Evolutionary conservation across 2,797 vertebrate species (phyloP).

Genomic region (Petrocephalus schoutedeni): DNA sequence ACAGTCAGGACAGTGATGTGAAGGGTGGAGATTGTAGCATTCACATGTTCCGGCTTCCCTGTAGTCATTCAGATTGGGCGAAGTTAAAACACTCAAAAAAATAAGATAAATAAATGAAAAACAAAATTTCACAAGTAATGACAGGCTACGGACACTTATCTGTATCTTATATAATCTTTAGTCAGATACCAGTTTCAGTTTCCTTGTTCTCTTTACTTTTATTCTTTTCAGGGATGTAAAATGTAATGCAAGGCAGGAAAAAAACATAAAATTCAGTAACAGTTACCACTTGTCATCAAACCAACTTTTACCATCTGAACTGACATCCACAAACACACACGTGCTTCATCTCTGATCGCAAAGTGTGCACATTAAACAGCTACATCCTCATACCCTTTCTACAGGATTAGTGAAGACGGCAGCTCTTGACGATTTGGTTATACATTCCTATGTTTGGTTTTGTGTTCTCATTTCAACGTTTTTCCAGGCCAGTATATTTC

Average conservation of each 20-base stretch:
- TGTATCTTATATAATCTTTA: not conserved
- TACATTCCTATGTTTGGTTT: not conserved
- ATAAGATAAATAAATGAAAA: not conserved
- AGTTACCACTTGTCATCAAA: not conserved
- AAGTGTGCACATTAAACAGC: not conserved
- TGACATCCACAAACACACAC: not conserved
- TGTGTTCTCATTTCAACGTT: not conserved
- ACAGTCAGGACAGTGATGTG: not conserved
- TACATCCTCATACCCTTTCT: not conserved
- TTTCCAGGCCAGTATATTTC: not conserved
- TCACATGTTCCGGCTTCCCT: not conserved
- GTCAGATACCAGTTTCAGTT: not conserved
- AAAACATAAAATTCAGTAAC: constrained; percentile 10
- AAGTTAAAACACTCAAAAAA: not conserved
- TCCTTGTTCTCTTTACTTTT: not conserved
- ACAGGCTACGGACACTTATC: not conserved
- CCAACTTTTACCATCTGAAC: not conserved
- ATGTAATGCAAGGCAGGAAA: constrained; percentile 15
- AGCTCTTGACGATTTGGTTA: not conserved
- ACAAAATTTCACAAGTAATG: not conserved
- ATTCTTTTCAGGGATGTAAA: not conserved
- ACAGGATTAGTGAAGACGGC: not conserved
- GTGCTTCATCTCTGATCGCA: not conserved
- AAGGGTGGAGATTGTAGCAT: not conserved
- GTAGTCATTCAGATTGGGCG: not conserved